These are phyloP conservation scores for Campylomormyrus tamandua DNA, from an alignment of 2,113 vertebrate genomes.

Conservation along the genomic window DNA sequence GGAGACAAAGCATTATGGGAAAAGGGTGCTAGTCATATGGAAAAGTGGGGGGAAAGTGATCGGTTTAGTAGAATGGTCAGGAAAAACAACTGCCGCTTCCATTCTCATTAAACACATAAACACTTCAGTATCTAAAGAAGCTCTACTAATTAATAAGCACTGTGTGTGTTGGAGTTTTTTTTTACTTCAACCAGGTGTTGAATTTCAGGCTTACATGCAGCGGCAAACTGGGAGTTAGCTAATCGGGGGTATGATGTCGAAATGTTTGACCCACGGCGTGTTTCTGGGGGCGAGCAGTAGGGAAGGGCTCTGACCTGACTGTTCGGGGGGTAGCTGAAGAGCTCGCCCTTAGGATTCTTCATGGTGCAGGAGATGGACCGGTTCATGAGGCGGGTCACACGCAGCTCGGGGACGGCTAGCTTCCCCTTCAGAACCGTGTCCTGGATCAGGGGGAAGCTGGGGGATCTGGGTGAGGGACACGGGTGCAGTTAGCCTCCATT, in stretches of 20 bases:
- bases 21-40: slow-evolving; percentile 48
- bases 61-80: not conserved
- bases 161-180: not conserved
- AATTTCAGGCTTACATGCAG: not conserved
- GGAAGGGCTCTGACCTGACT: slow-evolving; percentile 72
- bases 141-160: not conserved
- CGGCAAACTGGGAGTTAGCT: not conserved
- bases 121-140: not conserved
- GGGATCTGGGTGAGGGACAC: slow-evolving; percentile 67
- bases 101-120: not conserved
- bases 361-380: slow-evolving; percentile 91
- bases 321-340: slow-evolving; percentile 83
- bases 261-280: not conserved
- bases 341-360: slow-evolving; percentile 93
- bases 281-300: not conserved
- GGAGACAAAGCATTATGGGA: slow-evolving; percentile 73
- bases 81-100: not conserved
- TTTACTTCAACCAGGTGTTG: not conserved
- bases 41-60: slow-evolving; percentile 14
- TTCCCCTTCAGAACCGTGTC: slow-evolving; percentile 92
- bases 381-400: slow-evolving; percentile 91
- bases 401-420: slow-evolving; percentile 82
- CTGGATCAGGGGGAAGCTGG: slow-evolving; percentile 93
- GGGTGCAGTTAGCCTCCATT: not conserved
- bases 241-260: not conserved